Evolutionary conservation across 2,888 invertebrate genomes (phyloP).

Genomic region (Athalia cordata): DNA sequence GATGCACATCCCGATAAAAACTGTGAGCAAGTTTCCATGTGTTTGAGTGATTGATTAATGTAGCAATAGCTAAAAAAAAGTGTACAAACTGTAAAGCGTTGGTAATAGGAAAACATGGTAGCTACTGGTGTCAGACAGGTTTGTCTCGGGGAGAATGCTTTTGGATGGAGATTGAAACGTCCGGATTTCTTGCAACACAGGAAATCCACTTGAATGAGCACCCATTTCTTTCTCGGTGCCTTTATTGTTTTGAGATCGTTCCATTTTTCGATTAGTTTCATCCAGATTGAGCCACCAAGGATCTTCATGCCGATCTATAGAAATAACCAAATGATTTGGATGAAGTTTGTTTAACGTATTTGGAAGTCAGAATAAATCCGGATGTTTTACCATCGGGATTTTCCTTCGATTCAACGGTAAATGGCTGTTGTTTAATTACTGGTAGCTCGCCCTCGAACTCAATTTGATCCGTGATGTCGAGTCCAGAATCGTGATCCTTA

Average conservation of each 20-base stretch:
- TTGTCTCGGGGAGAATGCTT: neutral
- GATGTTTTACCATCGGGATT: slow-evolving; percentile 28
- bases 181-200: neutral
- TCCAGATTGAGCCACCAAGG: slow-evolving; percentile 26
- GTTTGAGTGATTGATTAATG: neutral
- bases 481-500: neutral
- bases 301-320: slow-evolving; percentile 16
- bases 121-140: neutral
- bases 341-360: neutral
- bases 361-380: neutral
- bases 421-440: neutral
- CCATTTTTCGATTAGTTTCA: neutral
- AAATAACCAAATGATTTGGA: neutral
- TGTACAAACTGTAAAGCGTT: slow-evolving; percentile 41
- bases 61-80: neutral
- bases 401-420: slow-evolving; percentile 10
- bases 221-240: neutral
- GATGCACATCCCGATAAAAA: slow-evolving; percentile 28
- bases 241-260: neutral
- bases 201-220: neutral
- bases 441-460: slow-evolving; percentile 11
- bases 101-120: slow-evolving; percentile 25
- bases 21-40: neutral
- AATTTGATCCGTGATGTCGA: slow-evolving; percentile 10
- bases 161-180: neutral